These are phyloP conservation scores for Drosophila prostipennis DNA, from an alignment of 2,888 invertebrate species.

Conservation along the genomic window DNA sequence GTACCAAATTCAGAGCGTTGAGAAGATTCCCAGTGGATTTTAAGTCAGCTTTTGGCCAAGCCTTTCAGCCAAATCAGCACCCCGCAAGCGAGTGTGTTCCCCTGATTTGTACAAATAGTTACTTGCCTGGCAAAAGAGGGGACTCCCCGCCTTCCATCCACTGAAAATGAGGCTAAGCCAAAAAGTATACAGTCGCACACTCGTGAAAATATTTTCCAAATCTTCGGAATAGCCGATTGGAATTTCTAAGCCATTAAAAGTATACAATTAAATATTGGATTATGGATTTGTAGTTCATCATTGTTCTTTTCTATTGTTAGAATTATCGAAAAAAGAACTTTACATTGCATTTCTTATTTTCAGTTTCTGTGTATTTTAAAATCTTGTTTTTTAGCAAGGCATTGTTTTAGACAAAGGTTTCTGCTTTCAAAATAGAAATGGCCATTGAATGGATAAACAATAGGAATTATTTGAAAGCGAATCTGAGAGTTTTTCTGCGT, in stretches of 20 bases:
- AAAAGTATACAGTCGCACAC: too few relatives aligned
- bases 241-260: too few relatives aligned
- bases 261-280: too few relatives aligned
- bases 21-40: conserved; percentile 5
- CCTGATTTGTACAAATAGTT: conserved; percentile 57
- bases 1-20: not conserved
- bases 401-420: not conserved
- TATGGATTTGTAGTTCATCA: too few relatives aligned
- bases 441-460: not conserved
- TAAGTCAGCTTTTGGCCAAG: conserved; percentile 2
- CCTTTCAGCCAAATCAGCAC: conserved; percentile 1
- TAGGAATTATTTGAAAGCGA: not conserved
- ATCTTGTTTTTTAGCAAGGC: not conserved
- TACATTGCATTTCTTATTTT: too few relatives aligned
- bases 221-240: too few relatives aligned
- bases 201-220: too few relatives aligned
- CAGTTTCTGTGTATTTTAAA: not conserved
- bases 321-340: too few relatives aligned
- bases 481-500: conserved; percentile 4
- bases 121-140: too few relatives aligned
- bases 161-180: conserved; percentile 15
- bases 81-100: conserved; percentile 6
- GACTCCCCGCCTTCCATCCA: not conserved
- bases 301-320: too few relatives aligned
- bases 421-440: not conserved